Evolutionary conservation across 2,888 invertebrate genomes (phyloP), one percentile per base, ranked within the genome.

Genomic region (Euzophera pinguis): DNA sequence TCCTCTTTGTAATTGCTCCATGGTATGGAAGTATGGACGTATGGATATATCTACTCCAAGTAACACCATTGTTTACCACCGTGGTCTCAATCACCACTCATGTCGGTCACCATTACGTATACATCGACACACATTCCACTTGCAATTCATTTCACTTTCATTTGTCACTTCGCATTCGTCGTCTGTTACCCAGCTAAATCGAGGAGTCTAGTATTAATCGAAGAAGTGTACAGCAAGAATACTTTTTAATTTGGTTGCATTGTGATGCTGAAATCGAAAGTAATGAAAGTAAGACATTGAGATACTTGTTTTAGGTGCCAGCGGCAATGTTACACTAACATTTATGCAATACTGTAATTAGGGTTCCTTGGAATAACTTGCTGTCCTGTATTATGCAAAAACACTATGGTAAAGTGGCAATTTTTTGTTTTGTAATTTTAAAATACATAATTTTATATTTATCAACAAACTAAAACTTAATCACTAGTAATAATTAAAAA

Each of bases 131-230:
- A 50, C 49, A 50, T 50, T 32, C 39, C 49, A 41, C 61, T 39
- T 13, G 59, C 60, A 58, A 60, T 61, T 62, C 60, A 63, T 64
- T 66, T 65, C 61, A 64, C 69, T 66, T 66, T 63, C 64, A 50
- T 60, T 52, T 60, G 60, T 61, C 63, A 53, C 56, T 61, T 5
- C 22, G 22, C 22, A 22, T 22, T 22, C 22, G 22, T 22, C 22
- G 22, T 5, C 56, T 41, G 16, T 56, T 42, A 54, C 52, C 51
- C 35, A 56, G 53, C 38, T 17, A 47, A 41, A 41, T 41, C 1
- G 4, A 41, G 29, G 41, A 41, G 49, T 50, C 35, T 32, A 22
- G 35, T 49, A 52, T 14, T n/a, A 47, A 47, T 52, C 42, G 35
- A 47, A 47, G 37, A 49, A 53, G 35, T 47, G 37, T 42, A 13